Evolutionary conservation across 2,113 vertebrate genomes (phyloP), one percentile per base, ranked within the genome.

Genomic region (Dendrocopos noguchii): DNA sequence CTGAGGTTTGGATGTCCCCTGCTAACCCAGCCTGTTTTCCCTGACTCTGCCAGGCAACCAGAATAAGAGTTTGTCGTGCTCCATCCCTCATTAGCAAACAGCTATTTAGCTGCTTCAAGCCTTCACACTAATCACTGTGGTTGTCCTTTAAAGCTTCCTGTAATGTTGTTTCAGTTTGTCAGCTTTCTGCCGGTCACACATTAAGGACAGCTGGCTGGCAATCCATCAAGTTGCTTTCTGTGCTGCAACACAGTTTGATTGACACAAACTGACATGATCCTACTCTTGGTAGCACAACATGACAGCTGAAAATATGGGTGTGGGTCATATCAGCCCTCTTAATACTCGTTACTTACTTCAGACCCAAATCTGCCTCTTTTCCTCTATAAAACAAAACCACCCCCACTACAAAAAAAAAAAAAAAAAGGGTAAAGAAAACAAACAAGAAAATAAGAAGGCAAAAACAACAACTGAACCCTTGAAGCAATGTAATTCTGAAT

Each of bases 41-140:
- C 79, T 74, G 57, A 42, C 61, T 85, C 60, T 79, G n/a, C 73
- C 80, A 71, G 56, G 72, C 81, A 96, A 64, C 72, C 60, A 57
- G 80, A 36, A 12, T 56, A 83, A 63, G 46, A 80, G 65, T 80
- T 92, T 68, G 53, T 90, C 76, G 57, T 11, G 46, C 84, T 91
- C 65, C 61, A 68, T 93, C 50, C 84, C 68, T 91, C 76, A 39
- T 93, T 95, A 94, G 76, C 50, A 91, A 94, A 93, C 22, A 90
- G 57, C 61, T 92, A 72, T 92, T 92, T 90, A 83, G 83, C 81
- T 72, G 85, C 87, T 89, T 92, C 27, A 36, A 89, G 84, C 46
- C 44, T 80, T 90, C 93, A 50, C 68, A 33, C 84, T 94, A 63
- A 83, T 91, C 66, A 15, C 57, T 31, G 50, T 56, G 33, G 36